phyloP scores from a whole-genome alignment of 1,140 invertebrate genomes.

The Drosophila nebulosa region DNA sequence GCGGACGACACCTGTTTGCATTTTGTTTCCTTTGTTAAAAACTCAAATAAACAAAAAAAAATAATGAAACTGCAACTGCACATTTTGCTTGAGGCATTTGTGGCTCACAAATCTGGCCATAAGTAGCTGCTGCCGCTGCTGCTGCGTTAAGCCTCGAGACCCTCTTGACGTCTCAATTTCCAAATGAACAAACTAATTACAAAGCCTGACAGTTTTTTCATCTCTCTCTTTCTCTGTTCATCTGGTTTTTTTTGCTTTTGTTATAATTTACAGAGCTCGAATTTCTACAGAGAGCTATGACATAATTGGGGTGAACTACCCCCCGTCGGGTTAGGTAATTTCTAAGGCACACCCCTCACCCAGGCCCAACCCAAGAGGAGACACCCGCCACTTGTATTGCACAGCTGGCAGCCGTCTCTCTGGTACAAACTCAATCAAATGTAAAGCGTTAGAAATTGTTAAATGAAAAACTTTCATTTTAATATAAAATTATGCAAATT shows the following conservation, averaged over 20 bases:
- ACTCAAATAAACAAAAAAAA: background rate
- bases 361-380: background rate
- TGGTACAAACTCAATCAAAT: slow-evolving; percentile 45
- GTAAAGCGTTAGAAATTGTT: slow-evolving; percentile 58
- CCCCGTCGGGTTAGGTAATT: background rate
- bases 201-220: slow-evolving; percentile 33
- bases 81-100: slow-evolving; percentile 27
- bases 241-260: slow-evolving; percentile 1
- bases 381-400: slow-evolving; percentile 51
- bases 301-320: slow-evolving; percentile 63
- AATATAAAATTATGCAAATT: slow-evolving; percentile 74
- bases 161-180: slow-evolving; percentile 66
- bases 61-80: slow-evolving; percentile 18
- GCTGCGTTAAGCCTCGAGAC: background rate
- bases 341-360: slow-evolving; percentile 4
- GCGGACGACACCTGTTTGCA: slow-evolving; percentile 28
- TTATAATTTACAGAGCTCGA: slow-evolving; percentile 55
- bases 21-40: slow-evolving; percentile 12
- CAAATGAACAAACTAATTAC: slow-evolving; percentile 71
- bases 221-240: slow-evolving; percentile 21
- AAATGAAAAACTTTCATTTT: slow-evolving; percentile 63
- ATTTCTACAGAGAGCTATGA: slow-evolving; percentile 50
- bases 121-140: slow-evolving; percentile 38
- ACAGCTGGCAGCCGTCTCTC: slow-evolving; percentile 55
- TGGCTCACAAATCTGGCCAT: slow-evolving; percentile 47